These are phyloP conservation scores for Diorhabda carinulata DNA, from an alignment of 1,140 invertebrate species.

Conservation along the genomic window DNA sequence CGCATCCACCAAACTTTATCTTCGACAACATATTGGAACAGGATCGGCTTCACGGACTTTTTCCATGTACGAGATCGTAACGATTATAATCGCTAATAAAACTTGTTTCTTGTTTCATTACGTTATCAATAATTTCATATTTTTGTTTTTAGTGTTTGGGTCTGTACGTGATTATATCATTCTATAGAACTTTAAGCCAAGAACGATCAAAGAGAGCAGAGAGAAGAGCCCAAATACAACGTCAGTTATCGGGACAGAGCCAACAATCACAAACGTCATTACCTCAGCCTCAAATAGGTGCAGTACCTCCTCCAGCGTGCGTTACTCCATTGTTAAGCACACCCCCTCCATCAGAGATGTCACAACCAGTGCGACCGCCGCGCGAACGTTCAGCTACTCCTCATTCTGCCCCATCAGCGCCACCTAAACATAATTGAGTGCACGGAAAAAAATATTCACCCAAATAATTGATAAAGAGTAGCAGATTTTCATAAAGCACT, in stretches of 20 bases:
- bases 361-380: neutral
- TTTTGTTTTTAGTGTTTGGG: slow-evolving; percentile 28
- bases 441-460: no score
- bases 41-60: no score
- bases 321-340: neutral
- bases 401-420: neutral
- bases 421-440: no score
- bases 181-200: slow-evolving; percentile 30
- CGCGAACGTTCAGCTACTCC: neutral
- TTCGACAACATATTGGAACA: no score
- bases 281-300: neutral
- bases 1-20: no score
- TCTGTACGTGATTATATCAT: slow-evolving; percentile 30
- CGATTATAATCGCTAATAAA: no score
- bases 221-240: slow-evolving; percentile 27
- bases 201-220: slow-evolving; percentile 28
- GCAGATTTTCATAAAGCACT: no score
- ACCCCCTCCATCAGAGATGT: neutral
- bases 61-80: no score
- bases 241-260: slow-evolving; percentile 24
- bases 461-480: no score
- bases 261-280: slow-evolving; percentile 5
- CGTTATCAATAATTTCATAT: no score
- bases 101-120: no score
- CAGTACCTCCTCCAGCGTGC: neutral